phyloP scores from a whole-genome alignment of 2,888 invertebrate genomes.

The Ctena decussata region DNA sequence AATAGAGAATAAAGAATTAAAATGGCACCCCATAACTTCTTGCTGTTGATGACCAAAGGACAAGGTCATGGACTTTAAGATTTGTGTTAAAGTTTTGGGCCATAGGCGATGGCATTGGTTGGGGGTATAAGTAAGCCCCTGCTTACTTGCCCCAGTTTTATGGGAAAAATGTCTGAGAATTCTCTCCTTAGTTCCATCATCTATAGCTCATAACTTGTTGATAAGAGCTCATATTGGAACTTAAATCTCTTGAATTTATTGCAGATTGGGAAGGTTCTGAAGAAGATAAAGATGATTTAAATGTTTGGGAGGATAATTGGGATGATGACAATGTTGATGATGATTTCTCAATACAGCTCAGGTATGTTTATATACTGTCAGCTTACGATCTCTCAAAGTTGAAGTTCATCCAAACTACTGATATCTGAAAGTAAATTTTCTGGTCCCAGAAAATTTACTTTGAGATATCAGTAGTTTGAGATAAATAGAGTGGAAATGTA shows the following conservation, averaged over 20 bases:
- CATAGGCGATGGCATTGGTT: too few relatives aligned
- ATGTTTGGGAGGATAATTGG: slow-evolving; percentile 99
- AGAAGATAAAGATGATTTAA: slow-evolving; percentile 92
- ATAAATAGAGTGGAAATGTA: neutral
- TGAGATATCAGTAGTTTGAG: too few relatives aligned
- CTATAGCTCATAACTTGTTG: neutral
- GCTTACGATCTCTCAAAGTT: neutral
- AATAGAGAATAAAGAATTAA: too few relatives aligned
- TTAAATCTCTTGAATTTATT: slow-evolving; percentile 28
- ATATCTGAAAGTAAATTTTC: too few relatives aligned
- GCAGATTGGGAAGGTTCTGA: slow-evolving; percentile 92
- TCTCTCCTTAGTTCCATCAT: neutral
- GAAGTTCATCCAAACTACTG: too few relatives aligned
- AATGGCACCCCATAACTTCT: too few relatives aligned
- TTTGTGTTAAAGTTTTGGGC: too few relatives aligned
- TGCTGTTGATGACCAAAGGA: too few relatives aligned
- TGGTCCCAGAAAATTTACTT: too few relatives aligned
- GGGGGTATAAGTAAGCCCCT: too few relatives aligned
- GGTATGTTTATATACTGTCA: slow-evolving; percentile 88
- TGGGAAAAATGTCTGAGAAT: neutral
- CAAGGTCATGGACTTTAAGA: too few relatives aligned
- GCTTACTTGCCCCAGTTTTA: neutral
- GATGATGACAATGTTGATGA: slow-evolving; percentile 99
- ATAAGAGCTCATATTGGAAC: too few relatives aligned
- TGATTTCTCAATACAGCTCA: slow-evolving; percentile 98